Percentiles rank a stretch among this genome's conserved stretches.
Evolutionary conservation across 2,888 invertebrate species (phyloP).

Genomic region (Acleris laterana): DNA sequence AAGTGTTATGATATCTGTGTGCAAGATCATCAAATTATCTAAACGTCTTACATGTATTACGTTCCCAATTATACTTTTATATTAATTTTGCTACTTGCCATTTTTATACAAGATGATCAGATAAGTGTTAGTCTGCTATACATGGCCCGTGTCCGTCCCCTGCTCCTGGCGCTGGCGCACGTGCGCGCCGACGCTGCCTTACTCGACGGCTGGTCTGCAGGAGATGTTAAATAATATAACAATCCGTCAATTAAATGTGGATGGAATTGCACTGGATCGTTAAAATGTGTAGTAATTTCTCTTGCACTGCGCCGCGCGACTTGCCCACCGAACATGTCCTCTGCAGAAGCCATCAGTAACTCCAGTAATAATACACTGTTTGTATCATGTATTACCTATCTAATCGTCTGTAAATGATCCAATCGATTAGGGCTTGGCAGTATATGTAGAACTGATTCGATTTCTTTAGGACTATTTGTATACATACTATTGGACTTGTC

Average conservation of each 20-base stretch:
- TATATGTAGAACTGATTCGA: constrained; percentile 39
- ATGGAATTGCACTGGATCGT: constrained; percentile 16
- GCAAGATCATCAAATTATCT: constrained; percentile 60
- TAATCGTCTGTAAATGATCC: constrained; percentile 28
- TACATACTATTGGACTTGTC: constrained; percentile 54
- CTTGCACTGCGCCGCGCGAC: not conserved
- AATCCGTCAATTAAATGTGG: constrained; percentile 3
- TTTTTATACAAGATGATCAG: constrained; percentile 14
- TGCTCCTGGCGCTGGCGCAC: not conserved
- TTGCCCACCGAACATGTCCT: constrained; percentile 3
- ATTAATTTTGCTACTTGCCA: constrained; percentile 8
- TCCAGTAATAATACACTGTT: constrained; percentile 40
- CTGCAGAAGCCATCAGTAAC: constrained; percentile 6
- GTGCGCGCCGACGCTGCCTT: not conserved
- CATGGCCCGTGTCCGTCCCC: not conserved
- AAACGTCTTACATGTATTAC: constrained; percentile 4
- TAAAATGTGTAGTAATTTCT: constrained; percentile 7
- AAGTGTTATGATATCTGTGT: constrained; percentile 57
- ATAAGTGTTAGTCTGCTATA: constrained; percentile 14
- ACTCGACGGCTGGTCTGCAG: not conserved
- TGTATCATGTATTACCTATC: constrained; percentile 40
- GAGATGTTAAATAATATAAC: constrained; percentile 9
- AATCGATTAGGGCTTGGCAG: constrained; percentile 51
- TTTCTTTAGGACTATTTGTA: constrained; percentile 37
- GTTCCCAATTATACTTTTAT: constrained; percentile 6